phyloP scores from a whole-genome alignment of 1,140 invertebrate species.

The Drosophila ercepeae region DNA sequence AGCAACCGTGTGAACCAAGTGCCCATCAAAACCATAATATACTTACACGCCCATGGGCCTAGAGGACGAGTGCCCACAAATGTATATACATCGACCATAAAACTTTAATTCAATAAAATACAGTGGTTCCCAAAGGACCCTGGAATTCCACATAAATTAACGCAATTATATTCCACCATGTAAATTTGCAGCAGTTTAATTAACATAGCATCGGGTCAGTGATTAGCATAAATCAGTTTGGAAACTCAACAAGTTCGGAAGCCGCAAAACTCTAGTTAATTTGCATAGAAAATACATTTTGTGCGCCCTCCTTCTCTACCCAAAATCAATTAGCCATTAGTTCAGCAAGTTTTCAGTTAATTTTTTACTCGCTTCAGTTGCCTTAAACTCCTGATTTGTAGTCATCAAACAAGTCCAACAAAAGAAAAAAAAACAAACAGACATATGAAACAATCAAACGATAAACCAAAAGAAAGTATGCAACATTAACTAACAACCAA shows the following conservation, averaged over 20 bases:
- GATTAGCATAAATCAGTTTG: conserved; percentile 72
- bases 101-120: conserved; percentile 5
- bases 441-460: conserved; percentile 67
- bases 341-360: conserved; percentile 37
- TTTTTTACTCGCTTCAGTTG: conserved; percentile 25
- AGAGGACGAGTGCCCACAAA: conserved; percentile 37
- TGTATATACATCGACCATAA: neutral
- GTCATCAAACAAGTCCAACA: conserved; percentile 39
- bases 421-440: conserved; percentile 50
- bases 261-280: conserved; percentile 34
- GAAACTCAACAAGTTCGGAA: conserved; percentile 62
- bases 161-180: conserved; percentile 44
- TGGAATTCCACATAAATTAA: conserved; percentile 34
- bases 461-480: conserved; percentile 82
- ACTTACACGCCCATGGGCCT: conserved; percentile 10
- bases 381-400: conserved; percentile 67
- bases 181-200: conserved; percentile 52
- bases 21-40: conserved; percentile 19
- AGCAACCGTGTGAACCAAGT: conserved; percentile 50
- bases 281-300: conserved; percentile 43
- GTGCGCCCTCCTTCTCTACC: conserved; percentile 37
- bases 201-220: conserved; percentile 36
- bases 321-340: conserved; percentile 37
- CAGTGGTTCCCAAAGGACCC: neutral
- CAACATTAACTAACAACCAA: conserved; percentile 79